phyloP scores from a whole-genome alignment of 1,140 invertebrate species.

The Megalonaias nervosa region DNA sequence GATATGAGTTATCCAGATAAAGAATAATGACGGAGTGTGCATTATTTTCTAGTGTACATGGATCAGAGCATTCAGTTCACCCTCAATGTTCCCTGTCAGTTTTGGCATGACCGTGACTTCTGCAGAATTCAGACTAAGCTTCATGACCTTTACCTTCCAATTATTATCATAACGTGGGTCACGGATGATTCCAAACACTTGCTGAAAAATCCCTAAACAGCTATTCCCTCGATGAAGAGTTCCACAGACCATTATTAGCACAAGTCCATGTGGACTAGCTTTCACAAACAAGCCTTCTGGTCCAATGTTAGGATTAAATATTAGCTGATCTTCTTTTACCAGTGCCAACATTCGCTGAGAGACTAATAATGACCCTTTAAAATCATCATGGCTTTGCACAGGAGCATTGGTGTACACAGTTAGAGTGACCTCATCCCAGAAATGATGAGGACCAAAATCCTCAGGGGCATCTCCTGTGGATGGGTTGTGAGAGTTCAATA shows the following conservation, averaged over 20 bases:
- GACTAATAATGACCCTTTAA: constrained; percentile 55
- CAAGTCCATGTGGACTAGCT: constrained; percentile 77
- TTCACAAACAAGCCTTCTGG: constrained; percentile 74
- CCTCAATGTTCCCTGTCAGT: constrained; percentile 38
- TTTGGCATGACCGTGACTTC: constrained; percentile 38
- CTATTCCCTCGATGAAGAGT: constrained; percentile 74
- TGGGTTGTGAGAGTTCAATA: constrained; percentile 72
- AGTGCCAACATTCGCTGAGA: constrained; percentile 68
- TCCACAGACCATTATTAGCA: constrained; percentile 76
- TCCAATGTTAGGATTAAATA: constrained; percentile 77
- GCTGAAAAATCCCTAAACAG: constrained; percentile 78
- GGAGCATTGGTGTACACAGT: constrained; percentile 48
- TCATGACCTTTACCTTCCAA: constrained; percentile 77
- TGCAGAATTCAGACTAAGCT: constrained; percentile 43
- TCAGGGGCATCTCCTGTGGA: constrained; percentile 34
- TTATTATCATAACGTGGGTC: constrained; percentile 77
- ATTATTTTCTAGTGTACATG: too few relatives aligned
- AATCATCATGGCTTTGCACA: constrained; percentile 38
- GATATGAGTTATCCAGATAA: too few relatives aligned
- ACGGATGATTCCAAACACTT: constrained; percentile 76
- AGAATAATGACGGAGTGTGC: too few relatives aligned
- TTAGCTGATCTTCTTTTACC: constrained; percentile 71
- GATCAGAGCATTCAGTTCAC: constrained; percentile 35
- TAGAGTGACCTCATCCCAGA: constrained; percentile 74
- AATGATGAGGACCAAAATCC: constrained; percentile 73